Evolutionary conservation across 2,888 invertebrate genomes (phyloP).

Genomic region (Pardosa pseudoannulata): DNA sequence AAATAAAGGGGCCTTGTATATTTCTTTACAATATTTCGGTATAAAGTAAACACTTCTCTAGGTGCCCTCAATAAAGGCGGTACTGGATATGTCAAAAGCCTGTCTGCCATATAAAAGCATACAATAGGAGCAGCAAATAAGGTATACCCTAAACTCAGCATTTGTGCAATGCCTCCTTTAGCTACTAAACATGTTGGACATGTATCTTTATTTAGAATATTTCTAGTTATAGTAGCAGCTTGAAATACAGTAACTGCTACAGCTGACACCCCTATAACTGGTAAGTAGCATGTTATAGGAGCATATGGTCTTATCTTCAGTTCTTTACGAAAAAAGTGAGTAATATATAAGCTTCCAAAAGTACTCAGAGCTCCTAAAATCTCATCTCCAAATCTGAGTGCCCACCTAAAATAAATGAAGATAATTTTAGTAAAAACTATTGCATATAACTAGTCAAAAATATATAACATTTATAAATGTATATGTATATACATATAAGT

Average conservation of each 20-base stretch:
- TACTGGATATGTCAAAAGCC: conserved; percentile 40
- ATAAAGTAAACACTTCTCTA: conserved; percentile 17
- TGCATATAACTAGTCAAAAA: too few species aligned
- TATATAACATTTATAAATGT: too few species aligned
- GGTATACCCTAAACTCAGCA: conserved; percentile 28
- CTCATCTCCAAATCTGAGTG: conserved; percentile 29
- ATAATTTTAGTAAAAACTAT: too few species aligned
- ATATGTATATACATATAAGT: too few species aligned
- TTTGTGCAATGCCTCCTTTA: conserved; percentile 6
- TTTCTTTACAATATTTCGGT: conserved; percentile 7
- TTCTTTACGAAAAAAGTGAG: conserved; percentile 25
- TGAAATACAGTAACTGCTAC: not conserved
- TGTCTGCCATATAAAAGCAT: conserved; percentile 40
- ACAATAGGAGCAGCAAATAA: conserved; percentile 19
- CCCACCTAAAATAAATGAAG: conserved; percentile 33
- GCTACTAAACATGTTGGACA: conserved; percentile 23
- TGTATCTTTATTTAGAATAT: not conserved
- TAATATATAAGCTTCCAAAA: conserved; percentile 4
- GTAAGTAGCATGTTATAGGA: conserved; percentile 34
- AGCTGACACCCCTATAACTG: conserved; percentile 3
- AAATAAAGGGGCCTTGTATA: conserved; percentile 5
- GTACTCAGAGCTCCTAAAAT: not conserved
- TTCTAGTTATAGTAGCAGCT: not conserved
- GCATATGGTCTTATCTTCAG: conserved; percentile 33
- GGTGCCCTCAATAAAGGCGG: conserved; percentile 44